Conservation (phyloP, 2,113 vertebrate genomes). For the Leucosticte australis region DNA sequence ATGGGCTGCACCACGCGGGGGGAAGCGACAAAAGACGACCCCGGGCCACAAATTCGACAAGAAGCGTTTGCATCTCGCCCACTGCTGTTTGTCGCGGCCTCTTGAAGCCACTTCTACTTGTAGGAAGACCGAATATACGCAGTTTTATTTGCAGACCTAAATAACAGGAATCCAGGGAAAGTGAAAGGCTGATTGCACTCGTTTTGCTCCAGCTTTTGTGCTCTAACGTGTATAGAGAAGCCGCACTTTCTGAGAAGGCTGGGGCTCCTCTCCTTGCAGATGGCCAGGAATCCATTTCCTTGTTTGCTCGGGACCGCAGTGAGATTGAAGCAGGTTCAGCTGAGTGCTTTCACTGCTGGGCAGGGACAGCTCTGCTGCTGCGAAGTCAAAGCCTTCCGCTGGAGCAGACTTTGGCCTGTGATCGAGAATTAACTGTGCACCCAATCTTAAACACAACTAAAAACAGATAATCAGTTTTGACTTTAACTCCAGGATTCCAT, state of each 20-base stretch:
- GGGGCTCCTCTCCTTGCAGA: neutral
- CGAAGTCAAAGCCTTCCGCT: fast-evolving
- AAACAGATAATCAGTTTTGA: neutral
- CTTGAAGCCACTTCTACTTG: too few relatives aligned
- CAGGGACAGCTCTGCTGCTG: neutral
- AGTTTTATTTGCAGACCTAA: neutral
- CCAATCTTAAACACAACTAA: neutral
- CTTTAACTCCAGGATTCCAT: neutral
- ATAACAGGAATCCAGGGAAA: neutral
- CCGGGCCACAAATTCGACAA: neutral
- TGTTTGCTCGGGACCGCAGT: neutral
- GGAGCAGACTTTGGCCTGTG: neutral
- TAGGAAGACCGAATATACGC: neutral
- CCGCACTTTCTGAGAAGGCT: fast-evolving
- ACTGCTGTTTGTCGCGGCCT: neutral
- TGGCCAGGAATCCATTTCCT: neutral
- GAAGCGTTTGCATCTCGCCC: fast-evolving
- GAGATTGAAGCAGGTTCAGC: neutral
- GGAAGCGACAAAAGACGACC: fast-evolving
- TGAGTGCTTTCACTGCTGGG: neutral
- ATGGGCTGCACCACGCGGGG: fast-evolving
- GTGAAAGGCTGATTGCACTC: fast-evolving
- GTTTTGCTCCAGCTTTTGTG: neutral
- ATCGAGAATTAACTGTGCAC: neutral
- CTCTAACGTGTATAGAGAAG: neutral